Base-by-base conservation (phyloP, 2,888 invertebrate species). In the Rhimphoctona megacephalus region DNA sequence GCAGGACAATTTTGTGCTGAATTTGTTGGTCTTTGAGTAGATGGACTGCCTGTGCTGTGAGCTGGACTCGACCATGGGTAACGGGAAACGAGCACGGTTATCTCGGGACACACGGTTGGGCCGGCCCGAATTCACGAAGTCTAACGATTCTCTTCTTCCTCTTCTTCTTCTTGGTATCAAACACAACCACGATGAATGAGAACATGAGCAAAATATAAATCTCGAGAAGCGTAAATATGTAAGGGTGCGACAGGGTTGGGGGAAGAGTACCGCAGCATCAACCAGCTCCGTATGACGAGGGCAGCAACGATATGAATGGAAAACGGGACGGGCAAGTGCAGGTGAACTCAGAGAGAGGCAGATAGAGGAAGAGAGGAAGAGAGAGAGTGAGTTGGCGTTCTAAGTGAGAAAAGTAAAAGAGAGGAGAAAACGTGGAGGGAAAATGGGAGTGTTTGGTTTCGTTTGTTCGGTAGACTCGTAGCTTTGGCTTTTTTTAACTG, bases 51-150 rank as follows among this genome's bases (percentile, higher is more conserved):
- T 43, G 66, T 19, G n/a, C 25, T 74, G 73, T 25, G 52, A 73
- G 83, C 84, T 84, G 81, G 78, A 81, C 78, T 81, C 74, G 84
- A 81, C 78, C 81, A 64, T 76, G 33, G 73, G 72, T 46, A 79
- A 77, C 83, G 73, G 25, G 69, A 64, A 73, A 46, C 36, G 33
- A 69, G 39, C 79, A 43, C 49, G 17, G 67, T 70, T 80, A 76
- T 33, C 77, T 79, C 77, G 67, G 49, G 83, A 61, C 84, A 69
- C 69, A 74, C 64, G 79, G 46, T 86, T 84, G 69, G 74, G 52
- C 76, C 74, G 70, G 69, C 74, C 81, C 84, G 73, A 69, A 70
- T 78, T 49, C 46, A 49, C 74, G 39, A 74, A 78, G 64, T 74
- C 66, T 33, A 70, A 52, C 52, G 78, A 69, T 81, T 61, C 61